These are phyloP conservation scores for Diorhabda elongata DNA, from an alignment of 1,140 invertebrate genomes.

Conservation along the genomic window DNA sequence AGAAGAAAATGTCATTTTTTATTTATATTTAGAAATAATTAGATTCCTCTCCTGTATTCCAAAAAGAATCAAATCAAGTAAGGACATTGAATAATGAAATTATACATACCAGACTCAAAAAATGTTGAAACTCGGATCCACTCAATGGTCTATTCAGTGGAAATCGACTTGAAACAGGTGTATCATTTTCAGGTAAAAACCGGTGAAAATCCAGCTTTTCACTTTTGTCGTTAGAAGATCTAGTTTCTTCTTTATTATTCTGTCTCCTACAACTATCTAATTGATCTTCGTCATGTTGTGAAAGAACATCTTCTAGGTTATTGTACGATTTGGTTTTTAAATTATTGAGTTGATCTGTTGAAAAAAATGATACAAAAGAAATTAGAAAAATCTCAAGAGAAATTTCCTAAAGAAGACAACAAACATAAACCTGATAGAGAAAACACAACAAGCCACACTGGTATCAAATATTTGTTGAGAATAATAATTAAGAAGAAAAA, in stretches of 20 bases:
- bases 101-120: not conserved
- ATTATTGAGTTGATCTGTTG: conserved; percentile 33
- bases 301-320: conserved; percentile 37
- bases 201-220: conserved; percentile 9
- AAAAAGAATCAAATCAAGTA: too few relatives aligned
- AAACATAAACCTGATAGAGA: too few relatives aligned
- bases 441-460: too few relatives aligned
- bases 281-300: conserved; percentile 15
- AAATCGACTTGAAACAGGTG: conserved; percentile 32
- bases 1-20: conserved; percentile 8
- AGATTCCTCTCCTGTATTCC: too few relatives aligned
- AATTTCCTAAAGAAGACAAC: not conserved
- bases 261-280: conserved; percentile 9
- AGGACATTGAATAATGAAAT: not conserved
- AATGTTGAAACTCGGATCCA: conserved; percentile 34
- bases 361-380: too few relatives aligned
- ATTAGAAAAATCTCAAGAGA: not conserved
- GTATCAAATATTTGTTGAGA: too few relatives aligned
- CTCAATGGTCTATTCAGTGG: conserved; percentile 21
- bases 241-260: conserved; percentile 6
- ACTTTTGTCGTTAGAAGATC: not conserved
- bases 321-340: conserved; percentile 35
- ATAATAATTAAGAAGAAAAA: too few relatives aligned
- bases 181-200: conserved; percentile 23
- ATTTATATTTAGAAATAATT: too few relatives aligned